These are phyloP conservation scores for Phyllotreta cruciferae DNA, from an alignment of 2,888 invertebrate genomes.

Conservation along the genomic window DNA sequence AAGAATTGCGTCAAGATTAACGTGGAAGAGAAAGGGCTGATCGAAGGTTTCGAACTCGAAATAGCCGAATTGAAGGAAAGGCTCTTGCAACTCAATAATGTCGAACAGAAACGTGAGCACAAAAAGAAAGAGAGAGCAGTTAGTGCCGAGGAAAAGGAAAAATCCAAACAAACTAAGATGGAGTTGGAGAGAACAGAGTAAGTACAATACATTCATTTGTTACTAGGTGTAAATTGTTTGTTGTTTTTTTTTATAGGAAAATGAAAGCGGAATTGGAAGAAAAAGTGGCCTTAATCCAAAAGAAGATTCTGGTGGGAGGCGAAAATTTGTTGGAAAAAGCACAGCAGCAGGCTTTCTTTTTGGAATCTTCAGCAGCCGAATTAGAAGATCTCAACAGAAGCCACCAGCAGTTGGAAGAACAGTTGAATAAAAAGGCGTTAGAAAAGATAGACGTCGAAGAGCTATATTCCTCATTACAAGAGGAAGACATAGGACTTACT, in stretches of 20 bases:
- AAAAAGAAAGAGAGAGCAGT: conserved; percentile 46
- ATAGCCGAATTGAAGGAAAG: conserved; percentile 82
- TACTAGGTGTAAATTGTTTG: neutral
- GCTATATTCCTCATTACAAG: conserved; percentile 92
- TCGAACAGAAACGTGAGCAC: conserved; percentile 51
- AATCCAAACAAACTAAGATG: conserved; percentile 52
- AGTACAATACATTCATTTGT: conserved; percentile 26
- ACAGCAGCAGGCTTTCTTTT: conserved; percentile 86
- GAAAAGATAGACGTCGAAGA: conserved; percentile 94
- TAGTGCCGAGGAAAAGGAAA: conserved; percentile 48
- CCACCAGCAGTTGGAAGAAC: conserved; percentile 81
- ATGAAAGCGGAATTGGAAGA: conserved; percentile 85
- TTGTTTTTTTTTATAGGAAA: conserved; percentile 55
- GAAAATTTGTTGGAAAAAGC: conserved; percentile 98
- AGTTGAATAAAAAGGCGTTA: conserved; percentile 88
- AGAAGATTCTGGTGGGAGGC: conserved; percentile 96
- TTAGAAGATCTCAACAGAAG: conserved; percentile 78
- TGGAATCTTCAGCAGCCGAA: conserved; percentile 87
- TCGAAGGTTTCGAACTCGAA: conserved; percentile 95
- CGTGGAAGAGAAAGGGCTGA: conserved; percentile 95
- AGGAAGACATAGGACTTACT: conserved; percentile 91
- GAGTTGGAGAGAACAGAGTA: conserved; percentile 58
- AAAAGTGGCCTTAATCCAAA: conserved; percentile 89
- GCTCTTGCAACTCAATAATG: conserved; percentile 48
- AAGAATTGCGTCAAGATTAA: conserved; percentile 95